These are phyloP conservation scores for Megalops cyprinoides DNA, from an alignment of 2,797 vertebrate genomes.

Conservation along the genomic window DNA sequence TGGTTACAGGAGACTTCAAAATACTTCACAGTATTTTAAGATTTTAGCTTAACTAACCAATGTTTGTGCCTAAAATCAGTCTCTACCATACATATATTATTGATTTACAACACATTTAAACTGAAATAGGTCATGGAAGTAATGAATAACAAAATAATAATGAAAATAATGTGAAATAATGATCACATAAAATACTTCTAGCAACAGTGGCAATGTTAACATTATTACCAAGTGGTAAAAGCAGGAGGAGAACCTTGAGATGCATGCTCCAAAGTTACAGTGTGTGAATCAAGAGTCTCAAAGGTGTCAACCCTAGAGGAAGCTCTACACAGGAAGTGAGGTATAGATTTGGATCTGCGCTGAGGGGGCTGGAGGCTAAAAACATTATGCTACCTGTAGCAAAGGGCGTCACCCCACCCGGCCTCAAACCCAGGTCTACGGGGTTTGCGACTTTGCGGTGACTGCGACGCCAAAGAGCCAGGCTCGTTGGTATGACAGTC, in stretches of 20 bases:
- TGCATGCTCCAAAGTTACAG: background rate
- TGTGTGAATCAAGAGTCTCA: background rate
- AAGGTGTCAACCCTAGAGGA: background rate
- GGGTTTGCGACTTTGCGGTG: too few relatives aligned
- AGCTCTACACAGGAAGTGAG: background rate
- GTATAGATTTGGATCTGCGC: background rate
- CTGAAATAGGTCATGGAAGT: background rate
- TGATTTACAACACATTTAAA: background rate
- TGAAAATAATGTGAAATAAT: too few relatives aligned
- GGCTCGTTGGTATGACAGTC: too few relatives aligned
- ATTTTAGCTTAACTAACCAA: background rate
- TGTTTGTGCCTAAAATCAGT: too few relatives aligned
- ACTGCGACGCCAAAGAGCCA: too few relatives aligned
- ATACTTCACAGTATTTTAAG: background rate
- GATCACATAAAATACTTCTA: background rate
- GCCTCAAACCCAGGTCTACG: too few relatives aligned
- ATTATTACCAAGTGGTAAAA: slow-evolving; percentile 13
- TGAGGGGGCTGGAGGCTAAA: background rate
- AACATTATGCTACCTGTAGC: background rate
- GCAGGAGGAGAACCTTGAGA: background rate
- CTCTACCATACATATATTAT: too few relatives aligned
- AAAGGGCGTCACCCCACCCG: too few relatives aligned
- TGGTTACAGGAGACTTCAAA: background rate
- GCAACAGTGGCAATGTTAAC: background rate
- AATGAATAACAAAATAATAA: too few relatives aligned